Evolutionary conservation across 2,797 vertebrate genomes (phyloP).

Genomic region (Poeciliopsis gracilis): DNA sequence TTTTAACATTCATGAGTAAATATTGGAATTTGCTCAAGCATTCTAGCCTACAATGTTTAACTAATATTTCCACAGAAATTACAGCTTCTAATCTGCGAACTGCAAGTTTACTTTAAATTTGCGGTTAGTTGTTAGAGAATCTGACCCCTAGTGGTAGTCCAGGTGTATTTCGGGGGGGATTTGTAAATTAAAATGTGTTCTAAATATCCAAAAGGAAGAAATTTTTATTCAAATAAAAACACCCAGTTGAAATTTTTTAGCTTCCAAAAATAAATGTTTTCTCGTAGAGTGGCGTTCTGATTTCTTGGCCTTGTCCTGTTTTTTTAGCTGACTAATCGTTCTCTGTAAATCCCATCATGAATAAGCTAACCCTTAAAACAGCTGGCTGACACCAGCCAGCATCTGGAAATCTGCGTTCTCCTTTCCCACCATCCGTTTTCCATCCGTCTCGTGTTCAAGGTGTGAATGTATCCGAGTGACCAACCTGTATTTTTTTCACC

Average conservation of each 20-base stretch:
- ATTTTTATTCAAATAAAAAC: background rate
- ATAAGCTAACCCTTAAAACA: constrained; percentile 37
- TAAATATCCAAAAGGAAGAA: background rate
- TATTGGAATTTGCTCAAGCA: background rate
- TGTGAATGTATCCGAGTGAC: constrained; percentile 46
- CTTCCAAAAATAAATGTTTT: background rate
- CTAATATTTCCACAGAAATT: background rate
- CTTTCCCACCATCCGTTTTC: background rate
- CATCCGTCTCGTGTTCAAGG: constrained; percentile 26
- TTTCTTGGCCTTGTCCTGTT: background rate
- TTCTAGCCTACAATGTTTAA: background rate
- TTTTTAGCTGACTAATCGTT: background rate
- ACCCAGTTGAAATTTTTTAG: background rate
- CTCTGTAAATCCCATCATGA: constrained; percentile 1
- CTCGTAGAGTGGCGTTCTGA: background rate
- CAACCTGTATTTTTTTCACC: constrained; percentile 6
- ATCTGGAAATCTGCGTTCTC: background rate
- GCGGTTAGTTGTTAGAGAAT: background rate
- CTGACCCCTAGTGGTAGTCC: background rate
- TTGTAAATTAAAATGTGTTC: no score
- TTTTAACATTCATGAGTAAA: background rate
- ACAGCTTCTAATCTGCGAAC: background rate
- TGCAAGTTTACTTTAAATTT: background rate
- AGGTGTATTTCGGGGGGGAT: background rate
- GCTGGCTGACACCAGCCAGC: background rate